These are phyloP conservation scores for Parthenolecanium corni DNA, from an alignment of 2,888 invertebrate genomes.

Conservation along the genomic window DNA sequence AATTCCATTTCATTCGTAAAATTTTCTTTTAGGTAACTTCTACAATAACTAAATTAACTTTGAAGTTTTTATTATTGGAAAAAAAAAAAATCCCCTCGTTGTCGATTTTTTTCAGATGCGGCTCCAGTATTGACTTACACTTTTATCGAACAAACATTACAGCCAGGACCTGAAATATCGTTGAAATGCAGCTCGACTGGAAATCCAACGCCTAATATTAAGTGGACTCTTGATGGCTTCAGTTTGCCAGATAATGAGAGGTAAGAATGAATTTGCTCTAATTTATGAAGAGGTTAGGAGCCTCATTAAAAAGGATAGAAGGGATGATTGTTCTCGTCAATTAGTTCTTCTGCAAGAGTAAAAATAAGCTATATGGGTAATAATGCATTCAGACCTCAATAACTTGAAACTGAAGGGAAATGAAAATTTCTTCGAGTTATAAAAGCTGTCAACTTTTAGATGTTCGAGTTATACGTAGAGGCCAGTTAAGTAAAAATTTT, in stretches of 20 bases:
- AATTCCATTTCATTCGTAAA: background rate
- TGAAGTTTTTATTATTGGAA: too few relatives aligned
- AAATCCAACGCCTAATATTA: slow-evolving; percentile 64
- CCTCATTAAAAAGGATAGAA: too few relatives aligned
- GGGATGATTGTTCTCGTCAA: too few relatives aligned
- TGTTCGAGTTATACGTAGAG: too few relatives aligned
- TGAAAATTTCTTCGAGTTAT: too few relatives aligned
- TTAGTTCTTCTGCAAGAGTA: too few relatives aligned
- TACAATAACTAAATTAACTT: background rate
- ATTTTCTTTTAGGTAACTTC: background rate
- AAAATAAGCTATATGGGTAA: too few relatives aligned
- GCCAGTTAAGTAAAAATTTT: too few relatives aligned
- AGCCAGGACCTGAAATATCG: slow-evolving; percentile 64
- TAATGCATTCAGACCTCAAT: too few relatives aligned
- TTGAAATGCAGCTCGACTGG: slow-evolving; percentile 63
- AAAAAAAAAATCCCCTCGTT: background rate
- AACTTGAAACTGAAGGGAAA: too few relatives aligned
- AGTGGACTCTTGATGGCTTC: slow-evolving; percentile 64
- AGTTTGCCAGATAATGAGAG: slow-evolving; percentile 49
- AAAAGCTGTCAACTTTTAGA: too few relatives aligned
- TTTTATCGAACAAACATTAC: slow-evolving; percentile 65
- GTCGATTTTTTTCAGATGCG: slow-evolving; percentile 48
- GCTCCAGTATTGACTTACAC: slow-evolving; percentile 61
- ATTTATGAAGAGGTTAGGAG: background rate
- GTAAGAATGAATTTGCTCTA: slow-evolving; percentile 34